Evolutionary conservation across 2,797 vertebrate genomes (phyloP).

Genomic region (Chelon auratus): DNA sequence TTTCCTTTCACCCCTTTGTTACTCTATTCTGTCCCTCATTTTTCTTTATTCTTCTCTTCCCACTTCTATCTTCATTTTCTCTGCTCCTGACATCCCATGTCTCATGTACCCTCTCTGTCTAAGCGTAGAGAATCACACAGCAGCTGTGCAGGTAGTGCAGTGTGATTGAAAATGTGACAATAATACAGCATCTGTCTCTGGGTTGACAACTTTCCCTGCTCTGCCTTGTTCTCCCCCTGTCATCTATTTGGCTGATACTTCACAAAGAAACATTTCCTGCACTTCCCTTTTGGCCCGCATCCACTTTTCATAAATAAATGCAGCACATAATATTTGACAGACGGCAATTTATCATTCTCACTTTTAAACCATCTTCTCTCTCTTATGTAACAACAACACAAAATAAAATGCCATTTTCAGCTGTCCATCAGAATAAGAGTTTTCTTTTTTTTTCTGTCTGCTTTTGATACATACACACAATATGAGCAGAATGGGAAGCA

Average conservation of each 20-base stretch:
- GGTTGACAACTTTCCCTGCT: constrained; percentile 37
- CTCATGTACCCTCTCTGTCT: constrained; percentile 17
- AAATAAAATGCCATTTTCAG: neutral
- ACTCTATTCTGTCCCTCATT: neutral
- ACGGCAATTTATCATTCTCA: constrained; percentile 25
- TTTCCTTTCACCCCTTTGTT: neutral
- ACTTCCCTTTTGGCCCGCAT: constrained; percentile 21
- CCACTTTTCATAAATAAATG: constrained; percentile 17
- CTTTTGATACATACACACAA: neutral
- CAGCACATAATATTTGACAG: constrained; percentile 7
- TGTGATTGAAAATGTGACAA: constrained; percentile 53
- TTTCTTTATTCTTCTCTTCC: neutral
- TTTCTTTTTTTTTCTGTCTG: too few species aligned
- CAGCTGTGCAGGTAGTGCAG: constrained; percentile 45
- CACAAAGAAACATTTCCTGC: constrained; percentile 31
- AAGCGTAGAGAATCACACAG: constrained; percentile 36
- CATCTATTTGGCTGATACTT: constrained; percentile 43
- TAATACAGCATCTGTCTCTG: constrained; percentile 28
- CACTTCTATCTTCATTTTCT: constrained; percentile 15
- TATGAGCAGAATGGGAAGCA: neutral
- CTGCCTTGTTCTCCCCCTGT: constrained; percentile 32
- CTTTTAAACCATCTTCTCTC: constrained; percentile 2
- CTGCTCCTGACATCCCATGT: neutral
- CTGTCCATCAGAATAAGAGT: neutral
- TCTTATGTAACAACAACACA: constrained; percentile 1